Evolutionary conservation across 2,113 vertebrate species (phyloP).

Genomic region (Nothoprocta pentlandii): DNA sequence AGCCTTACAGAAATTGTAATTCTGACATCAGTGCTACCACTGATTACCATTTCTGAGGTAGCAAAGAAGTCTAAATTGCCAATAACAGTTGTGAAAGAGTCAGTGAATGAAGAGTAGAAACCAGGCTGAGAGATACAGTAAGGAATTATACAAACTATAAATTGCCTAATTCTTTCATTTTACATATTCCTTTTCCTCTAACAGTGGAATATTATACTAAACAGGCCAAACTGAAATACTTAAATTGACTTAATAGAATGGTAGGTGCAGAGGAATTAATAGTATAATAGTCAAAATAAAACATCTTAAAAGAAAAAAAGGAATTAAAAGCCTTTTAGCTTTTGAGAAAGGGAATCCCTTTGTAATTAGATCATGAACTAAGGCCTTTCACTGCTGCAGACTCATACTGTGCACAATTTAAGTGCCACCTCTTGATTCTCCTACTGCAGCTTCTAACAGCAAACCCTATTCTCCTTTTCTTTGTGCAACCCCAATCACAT

Average conservation of each 20-base stretch:
- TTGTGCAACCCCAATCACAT: constrained; percentile 66
- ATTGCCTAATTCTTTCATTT: constrained; percentile 37
- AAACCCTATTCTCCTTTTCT: constrained; percentile 64
- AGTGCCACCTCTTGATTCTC: constrained; percentile 70
- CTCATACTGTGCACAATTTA: constrained; percentile 66
- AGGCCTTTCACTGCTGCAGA: constrained; percentile 48
- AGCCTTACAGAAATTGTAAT: constrained; percentile 12
- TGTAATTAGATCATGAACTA: constrained; percentile 74
- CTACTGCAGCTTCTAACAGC: constrained; percentile 59
- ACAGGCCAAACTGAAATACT: constrained; percentile 2
- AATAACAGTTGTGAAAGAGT: constrained; percentile 31
- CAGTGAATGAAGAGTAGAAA: neutral
- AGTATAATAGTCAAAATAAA: constrained; percentile 58
- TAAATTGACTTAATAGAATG: constrained; percentile 58
- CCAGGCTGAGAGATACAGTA: neutral
- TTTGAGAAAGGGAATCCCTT: constrained; percentile 67
- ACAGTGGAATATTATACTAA: constrained; percentile 38
- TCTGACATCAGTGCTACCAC: constrained; percentile 15
- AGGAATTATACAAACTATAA: constrained; percentile 19
- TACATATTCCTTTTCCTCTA: constrained; percentile 1
- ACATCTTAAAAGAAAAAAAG: constrained; percentile 36
- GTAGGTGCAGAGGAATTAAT: constrained; percentile 57
- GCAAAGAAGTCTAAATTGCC: constrained; percentile 28
- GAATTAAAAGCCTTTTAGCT: constrained; percentile 59
- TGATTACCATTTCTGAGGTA: constrained; percentile 39